Conservation (phyloP, 2,113 vertebrate species). For the Cebus imitator region DNA sequence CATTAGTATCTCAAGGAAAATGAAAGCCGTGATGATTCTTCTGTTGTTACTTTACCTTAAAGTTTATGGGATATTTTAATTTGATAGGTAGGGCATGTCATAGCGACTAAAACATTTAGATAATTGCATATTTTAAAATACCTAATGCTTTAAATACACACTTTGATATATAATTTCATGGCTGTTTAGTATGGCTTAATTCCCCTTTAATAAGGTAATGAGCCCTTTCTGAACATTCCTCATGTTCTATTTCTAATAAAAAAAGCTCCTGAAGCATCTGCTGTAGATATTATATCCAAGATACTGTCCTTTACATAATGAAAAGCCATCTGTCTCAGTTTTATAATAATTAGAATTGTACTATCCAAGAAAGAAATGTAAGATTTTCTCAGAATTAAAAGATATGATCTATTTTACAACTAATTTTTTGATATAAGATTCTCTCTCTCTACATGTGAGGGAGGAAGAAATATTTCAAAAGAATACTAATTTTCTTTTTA, state of each 20-base stretch:
- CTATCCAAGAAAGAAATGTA: background rate
- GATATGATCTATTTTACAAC: background rate
- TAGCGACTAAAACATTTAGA: background rate
- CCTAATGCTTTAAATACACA: background rate
- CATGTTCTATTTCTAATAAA: conserved; percentile 33
- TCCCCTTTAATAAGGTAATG: conserved; percentile 30
- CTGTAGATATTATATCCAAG: conserved; percentile 14
- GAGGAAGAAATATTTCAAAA: background rate
- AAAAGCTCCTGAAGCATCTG: conserved; percentile 36
- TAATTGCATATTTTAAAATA: background rate
- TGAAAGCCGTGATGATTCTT: background rate
- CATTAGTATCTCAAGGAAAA: background rate
- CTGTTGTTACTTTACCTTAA: conserved; percentile 14
- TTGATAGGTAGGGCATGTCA: background rate
- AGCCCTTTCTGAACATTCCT: conserved; percentile 19
- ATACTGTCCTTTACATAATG: background rate
- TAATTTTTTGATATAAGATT: background rate
- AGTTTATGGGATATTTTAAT: background rate
- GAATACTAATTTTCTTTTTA: background rate
- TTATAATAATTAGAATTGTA: background rate
- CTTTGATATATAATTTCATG: background rate
- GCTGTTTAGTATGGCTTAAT: background rate
- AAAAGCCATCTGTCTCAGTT: conserved; percentile 46
- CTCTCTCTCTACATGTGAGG: background rate
- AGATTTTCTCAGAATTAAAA: background rate